These are phyloP conservation scores for Odontesthes bonariensis DNA, from an alignment of 2,113 vertebrate genomes.

Conservation along the genomic window DNA sequence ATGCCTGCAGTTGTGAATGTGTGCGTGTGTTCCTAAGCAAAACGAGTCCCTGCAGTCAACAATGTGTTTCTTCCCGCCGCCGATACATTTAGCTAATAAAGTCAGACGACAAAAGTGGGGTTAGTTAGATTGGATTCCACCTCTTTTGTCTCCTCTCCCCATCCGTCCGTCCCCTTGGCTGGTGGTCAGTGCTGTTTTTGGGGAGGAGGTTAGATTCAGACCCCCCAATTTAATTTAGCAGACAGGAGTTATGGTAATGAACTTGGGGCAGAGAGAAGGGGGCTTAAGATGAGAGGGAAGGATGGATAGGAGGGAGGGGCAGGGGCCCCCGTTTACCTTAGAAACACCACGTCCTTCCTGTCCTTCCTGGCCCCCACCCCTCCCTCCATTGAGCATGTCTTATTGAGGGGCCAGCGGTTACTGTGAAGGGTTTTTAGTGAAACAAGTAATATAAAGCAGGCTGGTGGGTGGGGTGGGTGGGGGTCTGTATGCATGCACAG, in stretches of 20 bases:
- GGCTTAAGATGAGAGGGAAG: conserved; percentile 36
- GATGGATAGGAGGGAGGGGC: conserved; percentile 42
- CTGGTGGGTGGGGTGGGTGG: background rate
- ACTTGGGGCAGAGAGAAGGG: conserved; percentile 31
- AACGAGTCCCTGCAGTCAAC: conserved; percentile 51
- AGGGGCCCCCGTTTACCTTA: conserved; percentile 60
- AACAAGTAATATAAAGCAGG: conserved; percentile 76
- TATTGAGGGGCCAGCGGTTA: conserved; percentile 66
- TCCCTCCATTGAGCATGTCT: conserved; percentile 41
- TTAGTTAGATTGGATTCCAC: conserved; percentile 75
- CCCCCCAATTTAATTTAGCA: conserved; percentile 80
- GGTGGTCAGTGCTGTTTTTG: conserved; percentile 65
- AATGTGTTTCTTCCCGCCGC: conserved; percentile 35
- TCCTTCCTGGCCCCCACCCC: conserved; percentile 8
- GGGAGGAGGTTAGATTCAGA: conserved; percentile 61
- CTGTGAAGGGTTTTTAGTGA: conserved; percentile 63
- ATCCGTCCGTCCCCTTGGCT: conserved; percentile 31
- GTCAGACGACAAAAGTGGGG: conserved; percentile 65
- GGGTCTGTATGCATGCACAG: conserved; percentile 63
- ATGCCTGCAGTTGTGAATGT: conserved; percentile 16
- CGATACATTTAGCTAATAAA: conserved; percentile 80
- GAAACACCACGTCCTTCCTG: conserved; percentile 72
- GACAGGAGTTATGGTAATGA: conserved; percentile 82
- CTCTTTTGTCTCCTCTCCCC: conserved; percentile 67
- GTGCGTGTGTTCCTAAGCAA: conserved; percentile 38